Evolutionary conservation across 2,888 invertebrate genomes (phyloP).

Genomic region (Calliphora vomitoria): DNA sequence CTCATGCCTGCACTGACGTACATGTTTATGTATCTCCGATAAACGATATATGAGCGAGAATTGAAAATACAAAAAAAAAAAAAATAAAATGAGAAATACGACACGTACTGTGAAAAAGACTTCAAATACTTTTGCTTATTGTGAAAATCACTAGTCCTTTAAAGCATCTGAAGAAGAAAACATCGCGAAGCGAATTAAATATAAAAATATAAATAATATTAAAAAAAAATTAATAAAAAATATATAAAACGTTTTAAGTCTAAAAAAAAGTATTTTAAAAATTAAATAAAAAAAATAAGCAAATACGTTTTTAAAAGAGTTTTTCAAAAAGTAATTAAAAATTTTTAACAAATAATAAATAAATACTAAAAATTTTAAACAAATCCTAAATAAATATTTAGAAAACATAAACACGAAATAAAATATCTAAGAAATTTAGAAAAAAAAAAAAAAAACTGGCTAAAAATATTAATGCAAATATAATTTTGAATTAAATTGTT

Average conservation of each 20-base stretch:
- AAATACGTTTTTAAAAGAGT: conserved; percentile 11
- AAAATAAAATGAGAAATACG: conserved; percentile 67
- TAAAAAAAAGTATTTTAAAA: conserved; percentile 29
- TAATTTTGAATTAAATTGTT: background rate
- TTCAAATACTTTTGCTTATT: conserved; percentile 74
- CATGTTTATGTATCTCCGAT: conserved; percentile 56
- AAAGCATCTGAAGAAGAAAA: conserved; percentile 73
- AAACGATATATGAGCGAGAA: conserved; percentile 53
- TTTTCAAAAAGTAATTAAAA: conserved; percentile 14
- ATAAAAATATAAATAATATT: conserved; percentile 4
- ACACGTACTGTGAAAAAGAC: conserved; percentile 69
- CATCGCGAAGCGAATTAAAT: conserved; percentile 66
- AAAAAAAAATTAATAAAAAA: conserved; percentile 43
- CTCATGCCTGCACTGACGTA: conserved; percentile 28
- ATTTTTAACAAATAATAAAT: conserved; percentile 1
- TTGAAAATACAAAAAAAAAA: conserved; percentile 54
- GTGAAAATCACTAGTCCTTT: conserved; percentile 74
- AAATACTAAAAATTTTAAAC: conserved; percentile 8
- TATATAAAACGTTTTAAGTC: conserved; percentile 51
- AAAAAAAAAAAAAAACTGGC: too few relatives aligned
- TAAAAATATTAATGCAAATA: too few relatives aligned
- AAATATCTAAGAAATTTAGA: conserved; percentile 25
- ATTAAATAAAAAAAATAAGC: conserved; percentile 4
- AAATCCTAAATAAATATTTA: conserved; percentile 11
- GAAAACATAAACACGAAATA: background rate